A percentile compares a stretch with the other conserved stretches of the same genome.
These are phyloP conservation scores for Mesoclemmys tuberculata DNA, from an alignment of 2,113 vertebrate genomes.

Conservation along the genomic window DNA sequence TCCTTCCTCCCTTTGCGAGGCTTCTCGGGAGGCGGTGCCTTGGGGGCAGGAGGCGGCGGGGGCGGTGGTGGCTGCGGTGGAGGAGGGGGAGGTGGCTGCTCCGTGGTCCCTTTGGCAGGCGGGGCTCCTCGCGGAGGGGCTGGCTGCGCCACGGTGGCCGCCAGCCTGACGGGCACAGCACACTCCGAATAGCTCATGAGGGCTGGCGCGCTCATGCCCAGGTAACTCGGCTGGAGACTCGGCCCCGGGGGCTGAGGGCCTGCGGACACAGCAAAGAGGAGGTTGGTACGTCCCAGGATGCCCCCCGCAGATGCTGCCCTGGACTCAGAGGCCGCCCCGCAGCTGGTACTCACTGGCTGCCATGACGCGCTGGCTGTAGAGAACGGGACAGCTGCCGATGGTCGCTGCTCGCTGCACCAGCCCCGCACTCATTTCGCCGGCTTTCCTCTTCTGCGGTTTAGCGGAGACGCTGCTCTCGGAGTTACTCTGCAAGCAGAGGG, in stretches of 20 bases:
- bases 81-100: slow-evolving; percentile 51
- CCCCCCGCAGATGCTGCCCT: slow-evolving; percentile 62
- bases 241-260: slow-evolving; percentile 56
- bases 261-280: background rate
- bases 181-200: slow-evolving; percentile 82
- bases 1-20: slow-evolving; percentile 91
- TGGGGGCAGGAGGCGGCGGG: slow-evolving; percentile 58
- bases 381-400: slow-evolving; percentile 93
- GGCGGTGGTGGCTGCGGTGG: slow-evolving; percentile 74
- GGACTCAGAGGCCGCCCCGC: background rate
- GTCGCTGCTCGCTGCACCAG: slow-evolving; percentile 86
- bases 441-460: slow-evolving; percentile 90
- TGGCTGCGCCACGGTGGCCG: slow-evolving; percentile 74
- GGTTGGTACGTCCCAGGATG: slow-evolving; percentile 50
- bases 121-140: slow-evolving; percentile 73
- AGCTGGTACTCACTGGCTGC: slow-evolving; percentile 77
- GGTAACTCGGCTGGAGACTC: slow-evolving; percentile 76
- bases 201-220: slow-evolving; percentile 79
- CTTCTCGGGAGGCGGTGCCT: slow-evolving; percentile 83
- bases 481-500: slow-evolving; percentile 61
- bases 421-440: slow-evolving; percentile 73
- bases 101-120: slow-evolving; percentile 50
- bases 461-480: slow-evolving; percentile 53
- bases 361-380: slow-evolving; percentile 88
- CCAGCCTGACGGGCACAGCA: slow-evolving; percentile 60